These are phyloP conservation scores for Rhabdomys pumilio DNA, from an alignment of 2,797 vertebrate species.

Conservation along the genomic window DNA sequence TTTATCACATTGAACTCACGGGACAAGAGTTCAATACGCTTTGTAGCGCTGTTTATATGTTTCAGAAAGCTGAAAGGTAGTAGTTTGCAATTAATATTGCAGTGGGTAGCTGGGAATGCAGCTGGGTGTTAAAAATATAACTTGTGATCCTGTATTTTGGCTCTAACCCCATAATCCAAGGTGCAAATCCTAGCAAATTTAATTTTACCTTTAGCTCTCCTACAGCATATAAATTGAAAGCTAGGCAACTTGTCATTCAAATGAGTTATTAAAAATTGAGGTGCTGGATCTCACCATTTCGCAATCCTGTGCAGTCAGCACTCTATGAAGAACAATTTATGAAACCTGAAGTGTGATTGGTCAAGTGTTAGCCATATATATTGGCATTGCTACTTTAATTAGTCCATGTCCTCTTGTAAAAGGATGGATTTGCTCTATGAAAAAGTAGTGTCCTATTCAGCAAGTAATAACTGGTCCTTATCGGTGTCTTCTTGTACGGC, in stretches of 20 bases:
- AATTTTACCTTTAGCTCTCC: slow-evolving; percentile 50
- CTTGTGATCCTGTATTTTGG: not conserved
- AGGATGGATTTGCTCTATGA: slow-evolving; percentile 40
- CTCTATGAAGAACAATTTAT: slow-evolving; percentile 70
- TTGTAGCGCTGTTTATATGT: not conserved
- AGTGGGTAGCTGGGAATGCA: not conserved
- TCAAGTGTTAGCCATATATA: slow-evolving; percentile 53
- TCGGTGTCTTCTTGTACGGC: slow-evolving; percentile 20
- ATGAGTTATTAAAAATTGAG: slow-evolving; percentile 80
- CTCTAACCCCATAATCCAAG: slow-evolving; percentile 45
- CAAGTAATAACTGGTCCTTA: slow-evolving; percentile 41
- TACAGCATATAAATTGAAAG: slow-evolving; percentile 70
- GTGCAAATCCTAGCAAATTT: slow-evolving; percentile 54
- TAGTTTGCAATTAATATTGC: not conserved
- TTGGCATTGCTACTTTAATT: slow-evolving; percentile 55
- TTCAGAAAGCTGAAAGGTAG: not conserved
- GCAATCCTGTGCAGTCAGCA: slow-evolving; percentile 73
- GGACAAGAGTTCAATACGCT: not conserved
- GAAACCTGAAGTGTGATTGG: slow-evolving; percentile 42
- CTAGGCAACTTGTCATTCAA: slow-evolving; percentile 81
- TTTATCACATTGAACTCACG: not conserved
- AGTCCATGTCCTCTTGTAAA: not conserved
- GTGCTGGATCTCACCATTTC: slow-evolving; percentile 56
- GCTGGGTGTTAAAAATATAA: slow-evolving; percentile 3
- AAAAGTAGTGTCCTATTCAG: slow-evolving; percentile 58